Evolutionary conservation across 1,140 invertebrate species (phyloP).

Genomic region (Pachypeltis micranthus): DNA sequence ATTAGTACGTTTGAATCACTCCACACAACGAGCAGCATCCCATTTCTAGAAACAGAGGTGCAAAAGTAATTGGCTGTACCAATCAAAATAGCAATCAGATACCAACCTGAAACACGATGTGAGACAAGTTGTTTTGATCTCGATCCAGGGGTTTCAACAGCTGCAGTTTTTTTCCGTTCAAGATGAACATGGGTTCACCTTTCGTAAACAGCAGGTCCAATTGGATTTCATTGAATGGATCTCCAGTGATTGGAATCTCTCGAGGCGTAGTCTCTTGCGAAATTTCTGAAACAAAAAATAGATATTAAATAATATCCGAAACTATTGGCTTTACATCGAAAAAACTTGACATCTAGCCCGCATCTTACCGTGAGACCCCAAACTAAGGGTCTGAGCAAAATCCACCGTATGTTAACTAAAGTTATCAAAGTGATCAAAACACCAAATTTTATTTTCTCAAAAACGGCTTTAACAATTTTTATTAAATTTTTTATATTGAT

Average conservation of each 20-base stretch:
- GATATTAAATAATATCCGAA: no score
- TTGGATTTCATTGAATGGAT: constrained; percentile 64
- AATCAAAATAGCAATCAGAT: neutral
- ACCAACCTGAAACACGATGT: constrained; percentile 82
- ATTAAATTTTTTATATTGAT: no score
- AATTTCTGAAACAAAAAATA: constrained; percentile 48
- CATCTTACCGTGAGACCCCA: no score
- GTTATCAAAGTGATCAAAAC: no score
- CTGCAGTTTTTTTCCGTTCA: constrained; percentile 70
- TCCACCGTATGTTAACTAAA: no score
- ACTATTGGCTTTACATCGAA: no score
- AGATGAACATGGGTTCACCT: constrained; percentile 57
- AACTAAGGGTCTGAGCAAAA: no score
- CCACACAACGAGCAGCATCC: no score
- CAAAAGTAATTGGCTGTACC: neutral
- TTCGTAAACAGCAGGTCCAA: constrained; percentile 65
- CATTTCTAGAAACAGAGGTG: neutral
- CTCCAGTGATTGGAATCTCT: constrained; percentile 68
- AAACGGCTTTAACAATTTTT: no score
- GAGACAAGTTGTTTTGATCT: constrained; percentile 71
- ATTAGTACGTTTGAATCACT: no score
- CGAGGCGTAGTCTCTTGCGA: constrained; percentile 65
- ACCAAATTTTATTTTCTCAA: no score
- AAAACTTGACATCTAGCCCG: no score
- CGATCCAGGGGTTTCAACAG: constrained; percentile 69